A percentile compares a stretch with the other conserved stretches of the same genome.
phyloP scores from a whole-genome alignment of 2,797 vertebrate genomes.

The Naso thynnoides region DNA sequence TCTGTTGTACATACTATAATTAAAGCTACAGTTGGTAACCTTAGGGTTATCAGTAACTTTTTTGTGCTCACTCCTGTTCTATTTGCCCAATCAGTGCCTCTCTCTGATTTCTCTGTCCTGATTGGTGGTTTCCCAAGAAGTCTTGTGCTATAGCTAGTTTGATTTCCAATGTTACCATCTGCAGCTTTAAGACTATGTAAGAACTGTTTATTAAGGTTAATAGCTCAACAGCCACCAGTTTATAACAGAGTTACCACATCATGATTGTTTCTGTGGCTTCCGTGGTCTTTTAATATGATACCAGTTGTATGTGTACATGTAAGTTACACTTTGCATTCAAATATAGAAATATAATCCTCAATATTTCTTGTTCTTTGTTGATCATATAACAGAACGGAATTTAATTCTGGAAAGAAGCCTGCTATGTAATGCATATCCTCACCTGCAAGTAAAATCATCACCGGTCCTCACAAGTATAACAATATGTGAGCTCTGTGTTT shows the following conservation, averaged over 20 bases:
- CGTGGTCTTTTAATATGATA: not conserved
- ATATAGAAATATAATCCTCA: not conserved
- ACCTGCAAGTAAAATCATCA: not conserved
- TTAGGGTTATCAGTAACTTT: too few relatives aligned
- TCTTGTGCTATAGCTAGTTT: too few relatives aligned
- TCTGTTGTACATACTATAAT: not conserved
- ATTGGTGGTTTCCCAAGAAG: too few relatives aligned
- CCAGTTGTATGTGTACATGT: not conserved
- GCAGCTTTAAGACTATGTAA: not conserved
- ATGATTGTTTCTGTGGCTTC: not conserved
- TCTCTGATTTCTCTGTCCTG: too few relatives aligned
- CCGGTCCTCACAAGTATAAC: not conserved
- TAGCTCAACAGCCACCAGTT: not conserved
- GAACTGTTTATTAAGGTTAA: not conserved
- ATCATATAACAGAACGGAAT: not conserved
- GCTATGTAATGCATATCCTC: not conserved
- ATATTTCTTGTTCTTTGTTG: not conserved
- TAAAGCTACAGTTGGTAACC: not conserved
- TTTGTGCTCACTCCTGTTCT: too few relatives aligned
- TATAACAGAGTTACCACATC: not conserved
- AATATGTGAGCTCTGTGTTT: not conserved
- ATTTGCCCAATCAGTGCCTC: too few relatives aligned
- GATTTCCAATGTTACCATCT: too few relatives aligned
- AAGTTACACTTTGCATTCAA: slow-evolving; percentile 4
- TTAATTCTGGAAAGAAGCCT: not conserved